Conservation (phyloP, 2,113 vertebrate species). For the Neotoma lepida region DNA sequence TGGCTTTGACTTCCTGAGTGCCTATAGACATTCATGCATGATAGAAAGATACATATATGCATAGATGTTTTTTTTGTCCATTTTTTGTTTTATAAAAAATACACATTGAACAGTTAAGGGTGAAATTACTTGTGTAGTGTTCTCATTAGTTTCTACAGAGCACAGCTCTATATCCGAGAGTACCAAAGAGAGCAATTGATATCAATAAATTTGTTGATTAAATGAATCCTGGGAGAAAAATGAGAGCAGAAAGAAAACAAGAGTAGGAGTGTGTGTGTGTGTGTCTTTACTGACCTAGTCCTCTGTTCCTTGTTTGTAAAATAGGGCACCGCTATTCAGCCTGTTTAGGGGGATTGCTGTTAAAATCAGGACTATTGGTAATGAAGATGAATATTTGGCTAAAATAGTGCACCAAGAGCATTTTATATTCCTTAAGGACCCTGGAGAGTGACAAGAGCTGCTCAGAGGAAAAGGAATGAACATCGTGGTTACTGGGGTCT, state of each 20-base stretch:
- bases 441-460: neutral
- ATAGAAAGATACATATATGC: neutral
- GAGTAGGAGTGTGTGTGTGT: neutral
- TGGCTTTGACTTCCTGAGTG: neutral
- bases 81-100: conserved; percentile 53
- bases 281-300: neutral
- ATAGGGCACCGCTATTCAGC: neutral
- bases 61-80: neutral
- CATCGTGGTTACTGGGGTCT: neutral
- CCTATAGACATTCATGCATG: neutral
- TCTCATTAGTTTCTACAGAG: conserved; percentile 3
- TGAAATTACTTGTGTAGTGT: neutral
- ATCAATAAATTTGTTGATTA: neutral
- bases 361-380: neutral
- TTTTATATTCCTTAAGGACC: neutral
- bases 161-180: neutral
- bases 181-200: neutral
- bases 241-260: neutral
- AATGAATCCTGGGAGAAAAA: conserved; percentile 4
- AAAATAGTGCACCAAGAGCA: neutral
- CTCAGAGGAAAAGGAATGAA: neutral
- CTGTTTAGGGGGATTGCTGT: neutral
- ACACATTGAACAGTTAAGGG: neutral
- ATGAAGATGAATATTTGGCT: neutral
- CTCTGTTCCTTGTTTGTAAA: neutral